Evolutionary conservation across 2,888 invertebrate species (phyloP).

Genomic region (Eupithecia pulchellata): DNA sequence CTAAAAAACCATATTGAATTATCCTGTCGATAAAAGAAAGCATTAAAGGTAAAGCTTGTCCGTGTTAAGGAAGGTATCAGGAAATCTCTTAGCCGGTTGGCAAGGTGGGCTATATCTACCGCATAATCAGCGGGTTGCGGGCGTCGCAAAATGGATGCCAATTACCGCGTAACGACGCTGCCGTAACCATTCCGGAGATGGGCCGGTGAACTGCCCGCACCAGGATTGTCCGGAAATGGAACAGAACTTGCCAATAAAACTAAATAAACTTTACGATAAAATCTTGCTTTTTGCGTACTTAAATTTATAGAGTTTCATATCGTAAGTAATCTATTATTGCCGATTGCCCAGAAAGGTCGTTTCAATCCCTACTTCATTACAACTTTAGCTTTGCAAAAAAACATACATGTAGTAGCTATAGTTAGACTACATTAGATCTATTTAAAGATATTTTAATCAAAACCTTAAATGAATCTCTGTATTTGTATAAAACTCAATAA

Average conservation of each 20-base stretch:
- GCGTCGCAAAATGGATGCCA: conserved; percentile 48
- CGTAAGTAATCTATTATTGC: neutral
- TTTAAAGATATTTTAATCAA: conserved; percentile 36
- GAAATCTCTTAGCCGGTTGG: conserved; percentile 42
- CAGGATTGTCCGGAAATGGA: conserved; percentile 45
- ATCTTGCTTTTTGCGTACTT: neutral
- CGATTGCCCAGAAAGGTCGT: neutral
- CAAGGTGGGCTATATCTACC: conserved; percentile 45
- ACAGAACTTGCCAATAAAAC: conserved; percentile 43
- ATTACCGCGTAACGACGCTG: conserved; percentile 48
- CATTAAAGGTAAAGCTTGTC: conserved; percentile 13
- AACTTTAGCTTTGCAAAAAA: neutral
- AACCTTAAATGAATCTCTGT: conserved; percentile 38
- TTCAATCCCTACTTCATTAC: neutral
- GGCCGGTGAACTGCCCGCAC: conserved; percentile 43
- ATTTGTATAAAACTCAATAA: conserved; percentile 47
- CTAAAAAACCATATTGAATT: neutral
- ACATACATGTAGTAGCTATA: neutral
- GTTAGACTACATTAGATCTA: conserved; percentile 6
- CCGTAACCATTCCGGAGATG: conserved; percentile 50
- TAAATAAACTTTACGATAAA: conserved; percentile 33
- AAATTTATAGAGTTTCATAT: neutral
- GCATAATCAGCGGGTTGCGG: conserved; percentile 48
- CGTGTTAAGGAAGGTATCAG: conserved; percentile 34
- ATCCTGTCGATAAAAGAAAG: neutral